Evolutionary conservation across 1,140 invertebrate genomes (phyloP).

Genomic region (Drosophila murphyi): DNA sequence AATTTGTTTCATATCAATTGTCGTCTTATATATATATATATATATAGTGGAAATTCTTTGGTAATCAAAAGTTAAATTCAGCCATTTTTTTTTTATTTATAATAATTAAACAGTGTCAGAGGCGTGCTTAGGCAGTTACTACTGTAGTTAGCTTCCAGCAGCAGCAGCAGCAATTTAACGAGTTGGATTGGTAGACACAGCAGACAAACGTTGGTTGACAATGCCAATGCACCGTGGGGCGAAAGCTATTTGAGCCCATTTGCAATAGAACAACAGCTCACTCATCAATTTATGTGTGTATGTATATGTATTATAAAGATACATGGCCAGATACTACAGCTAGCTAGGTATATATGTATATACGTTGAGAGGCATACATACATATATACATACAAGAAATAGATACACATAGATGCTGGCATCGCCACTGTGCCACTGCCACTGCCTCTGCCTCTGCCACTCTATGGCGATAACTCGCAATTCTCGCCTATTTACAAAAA

Average conservation of each 20-base stretch:
- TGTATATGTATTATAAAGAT: slow-evolving; percentile 58
- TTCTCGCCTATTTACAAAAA: slow-evolving; percentile 7
- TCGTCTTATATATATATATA: too few species aligned
- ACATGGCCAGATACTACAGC: neutral
- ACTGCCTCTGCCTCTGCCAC: too few species aligned
- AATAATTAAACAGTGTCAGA: too few species aligned
- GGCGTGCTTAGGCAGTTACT: neutral
- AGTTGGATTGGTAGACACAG: slow-evolving; percentile 2
- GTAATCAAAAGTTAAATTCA: too few species aligned
- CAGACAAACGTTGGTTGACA: slow-evolving; percentile 12
- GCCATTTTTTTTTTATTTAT: too few species aligned
- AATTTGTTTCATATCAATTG: too few species aligned
- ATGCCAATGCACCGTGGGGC: slow-evolving; percentile 31
- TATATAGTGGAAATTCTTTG: too few species aligned
- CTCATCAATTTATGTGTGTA: slow-evolving; percentile 59
- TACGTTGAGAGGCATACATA: too few species aligned
- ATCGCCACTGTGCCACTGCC: too few species aligned
- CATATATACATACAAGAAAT: too few species aligned
- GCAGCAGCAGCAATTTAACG: slow-evolving; percentile 8
- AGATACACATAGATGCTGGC: slow-evolving; percentile 16
- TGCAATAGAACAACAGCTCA: slow-evolving; percentile 8
- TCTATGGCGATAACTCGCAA: slow-evolving; percentile 36
- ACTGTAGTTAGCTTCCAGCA: slow-evolving; percentile 10
- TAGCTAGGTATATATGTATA: too few species aligned
- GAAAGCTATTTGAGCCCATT: slow-evolving; percentile 44